Evolutionary conservation across 2,888 invertebrate species (phyloP), one percentile per base, ranked within the genome.

Genomic region (Pollenia angustigena): DNA sequence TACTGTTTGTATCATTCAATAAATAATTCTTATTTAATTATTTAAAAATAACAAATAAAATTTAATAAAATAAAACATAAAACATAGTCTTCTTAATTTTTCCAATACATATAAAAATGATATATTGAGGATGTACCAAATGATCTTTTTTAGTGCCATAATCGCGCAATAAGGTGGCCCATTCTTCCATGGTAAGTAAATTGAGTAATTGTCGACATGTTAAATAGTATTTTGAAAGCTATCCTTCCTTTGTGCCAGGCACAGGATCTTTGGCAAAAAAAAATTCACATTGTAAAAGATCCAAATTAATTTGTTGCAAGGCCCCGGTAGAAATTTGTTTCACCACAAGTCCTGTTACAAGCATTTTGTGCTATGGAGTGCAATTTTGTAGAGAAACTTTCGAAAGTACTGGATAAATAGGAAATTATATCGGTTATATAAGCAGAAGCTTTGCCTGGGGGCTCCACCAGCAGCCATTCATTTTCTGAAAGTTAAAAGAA

Each of bases 101-200:
- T 99, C 99, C 60, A 99, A 94, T 12, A n/a, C n/a, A 94, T 99
- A 99, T 94, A 40, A 96, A 95, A 87, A 99, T 97, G 46, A 99
- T 98, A 90, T 96, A 96, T 78, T 97, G 96, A 0, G 99, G 98
- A 84, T 97, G 96, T 7, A 99, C 99, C 71, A 98, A 94, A 87
- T 97, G 96, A 90, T 97, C 97, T 58, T 96, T 97, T 87, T 97
- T 97, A 89, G 97, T 97, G 54, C 98, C 98, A 91, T 98, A 98
- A 94, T 99, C 99, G 92, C 98, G 98, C 89, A 99, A 97, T 94
- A 99, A 99, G 0, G 98, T 97, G 0, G 99, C 97, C 99, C 99
- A 99, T 93, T 99, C 99, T 96, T 98, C 98, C 76, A 97, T 96
- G 91, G 98, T 97, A 88, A 99, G 97, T 85, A 99, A 95, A 94